phyloP scores from a whole-genome alignment of 2,797 vertebrate genomes.

The Phylloscopus collybita region DNA sequence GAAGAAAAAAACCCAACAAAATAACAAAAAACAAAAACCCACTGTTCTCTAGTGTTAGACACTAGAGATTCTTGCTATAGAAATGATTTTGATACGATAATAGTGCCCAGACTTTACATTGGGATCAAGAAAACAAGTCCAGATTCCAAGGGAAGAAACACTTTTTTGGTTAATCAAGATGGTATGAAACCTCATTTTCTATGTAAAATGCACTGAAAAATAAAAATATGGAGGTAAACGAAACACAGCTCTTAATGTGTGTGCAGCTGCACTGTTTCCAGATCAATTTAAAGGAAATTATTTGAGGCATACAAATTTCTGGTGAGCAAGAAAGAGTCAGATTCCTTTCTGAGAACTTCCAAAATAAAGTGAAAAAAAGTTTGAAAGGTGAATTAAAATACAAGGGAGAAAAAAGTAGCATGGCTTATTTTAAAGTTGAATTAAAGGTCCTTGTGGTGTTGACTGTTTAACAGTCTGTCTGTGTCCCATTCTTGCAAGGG shows the following conservation, averaged over 20 bases:
- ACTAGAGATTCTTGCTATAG: neutral
- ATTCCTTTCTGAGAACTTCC: neutral
- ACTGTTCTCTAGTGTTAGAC: neutral
- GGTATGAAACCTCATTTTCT: neutral
- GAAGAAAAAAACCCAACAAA: neutral
- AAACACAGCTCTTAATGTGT: neutral
- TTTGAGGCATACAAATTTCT: neutral
- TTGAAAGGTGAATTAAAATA: neutral
- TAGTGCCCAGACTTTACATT: neutral
- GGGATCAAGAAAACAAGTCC: neutral
- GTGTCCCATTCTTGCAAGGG: neutral
- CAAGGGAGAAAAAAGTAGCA: neutral
- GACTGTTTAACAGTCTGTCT: neutral
- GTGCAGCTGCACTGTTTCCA: neutral
- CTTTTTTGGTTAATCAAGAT: neutral
- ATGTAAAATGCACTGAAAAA: neutral
- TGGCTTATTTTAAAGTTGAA: neutral
- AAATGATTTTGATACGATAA: neutral
- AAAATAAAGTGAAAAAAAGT: neutral
- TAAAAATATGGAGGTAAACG: neutral
- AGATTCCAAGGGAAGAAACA: neutral
- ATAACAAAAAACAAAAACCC: too few relatives aligned
- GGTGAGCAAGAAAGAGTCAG: neutral
- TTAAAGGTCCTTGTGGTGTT: neutral
- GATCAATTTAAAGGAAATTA: neutral